These are phyloP conservation scores for Xiphophorus birchmanni DNA, from an alignment of 2,797 vertebrate genomes.

Conservation along the genomic window DNA sequence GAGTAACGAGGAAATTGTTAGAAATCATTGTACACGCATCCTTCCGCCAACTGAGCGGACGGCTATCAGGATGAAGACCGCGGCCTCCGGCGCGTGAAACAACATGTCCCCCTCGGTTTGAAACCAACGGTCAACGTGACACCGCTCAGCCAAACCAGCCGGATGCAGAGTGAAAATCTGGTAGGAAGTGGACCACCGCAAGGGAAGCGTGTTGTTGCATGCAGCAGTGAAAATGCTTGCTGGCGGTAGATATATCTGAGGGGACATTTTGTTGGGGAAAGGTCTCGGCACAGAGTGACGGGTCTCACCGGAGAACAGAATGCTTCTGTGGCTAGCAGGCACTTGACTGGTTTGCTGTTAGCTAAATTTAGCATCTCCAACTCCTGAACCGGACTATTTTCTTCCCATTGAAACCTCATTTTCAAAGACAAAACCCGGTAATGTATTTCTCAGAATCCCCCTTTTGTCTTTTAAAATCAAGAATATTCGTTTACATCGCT, in stretches of 20 bases:
- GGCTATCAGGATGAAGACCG: neutral
- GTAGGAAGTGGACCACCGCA: slow-evolving; percentile 4
- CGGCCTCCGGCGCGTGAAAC: neutral
- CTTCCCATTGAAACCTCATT: slow-evolving; percentile 3
- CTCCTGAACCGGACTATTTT: slow-evolving; percentile 26
- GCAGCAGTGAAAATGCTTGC: slow-evolving; percentile 17
- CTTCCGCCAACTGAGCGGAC: neutral
- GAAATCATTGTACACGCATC: neutral
- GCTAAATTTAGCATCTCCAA: slow-evolving; percentile 59
- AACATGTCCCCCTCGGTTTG: neutral
- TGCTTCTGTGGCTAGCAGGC: slow-evolving; percentile 31
- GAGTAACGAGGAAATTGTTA: slow-evolving; percentile 12
- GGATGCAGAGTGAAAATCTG: slow-evolving; percentile 5
- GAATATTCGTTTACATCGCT: neutral
- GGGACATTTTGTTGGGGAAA: slow-evolving; percentile 12
- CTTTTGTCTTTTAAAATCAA: neutral
- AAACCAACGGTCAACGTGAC: slow-evolving; percentile 5
- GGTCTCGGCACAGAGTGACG: neutral
- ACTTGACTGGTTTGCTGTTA: slow-evolving; percentile 39
- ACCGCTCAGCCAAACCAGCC: slow-evolving; percentile 8
- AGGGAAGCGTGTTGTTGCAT: neutral
- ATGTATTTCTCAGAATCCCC: neutral
- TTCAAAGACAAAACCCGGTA: slow-evolving; percentile 50
- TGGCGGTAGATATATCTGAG: neutral
- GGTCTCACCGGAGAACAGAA: slow-evolving; percentile 6